Conservation (phyloP, 2,797 vertebrate genomes). For the Artibeus lituratus region DNA sequence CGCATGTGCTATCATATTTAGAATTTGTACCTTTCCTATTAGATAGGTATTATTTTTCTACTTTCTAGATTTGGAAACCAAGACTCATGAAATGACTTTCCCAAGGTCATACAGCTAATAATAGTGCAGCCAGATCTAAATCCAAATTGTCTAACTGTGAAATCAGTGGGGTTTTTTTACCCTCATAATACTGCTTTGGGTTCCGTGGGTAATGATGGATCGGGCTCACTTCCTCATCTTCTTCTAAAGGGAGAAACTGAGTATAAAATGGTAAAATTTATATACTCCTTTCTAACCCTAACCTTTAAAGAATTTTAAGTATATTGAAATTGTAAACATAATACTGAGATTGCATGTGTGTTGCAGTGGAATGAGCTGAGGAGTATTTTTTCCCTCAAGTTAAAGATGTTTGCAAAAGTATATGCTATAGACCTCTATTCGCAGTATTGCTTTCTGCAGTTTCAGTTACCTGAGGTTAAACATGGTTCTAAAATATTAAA, state of each 20-base stretch:
- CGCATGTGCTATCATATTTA: background rate
- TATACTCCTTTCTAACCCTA: slow-evolving; percentile 23
- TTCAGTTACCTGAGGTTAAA: background rate
- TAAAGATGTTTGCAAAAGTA: slow-evolving; percentile 16
- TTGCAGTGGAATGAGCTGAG: background rate
- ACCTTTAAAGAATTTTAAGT: slow-evolving; percentile 16
- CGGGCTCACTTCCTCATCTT: background rate
- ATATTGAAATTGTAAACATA: slow-evolving; percentile 28
- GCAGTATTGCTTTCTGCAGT: background rate
- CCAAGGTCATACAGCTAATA: background rate
- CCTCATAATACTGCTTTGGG: background rate
- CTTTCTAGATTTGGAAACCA: slow-evolving; percentile 34
- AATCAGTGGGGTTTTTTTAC: background rate
- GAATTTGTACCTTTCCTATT: background rate
- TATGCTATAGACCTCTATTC: background rate
- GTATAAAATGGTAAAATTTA: slow-evolving; percentile 11
- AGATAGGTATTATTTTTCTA: background rate
- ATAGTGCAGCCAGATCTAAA: slow-evolving; percentile 11
- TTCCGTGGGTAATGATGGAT: background rate
- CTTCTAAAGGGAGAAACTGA: background rate
- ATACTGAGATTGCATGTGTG: background rate
- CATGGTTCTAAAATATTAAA: background rate
- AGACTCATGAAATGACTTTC: background rate
- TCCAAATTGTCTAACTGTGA: background rate
- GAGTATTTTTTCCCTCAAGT: background rate